Evolutionary conservation across 2,797 vertebrate genomes (phyloP), one percentile per base, ranked within the genome.

Genomic region (Rhincodon typus): DNA sequence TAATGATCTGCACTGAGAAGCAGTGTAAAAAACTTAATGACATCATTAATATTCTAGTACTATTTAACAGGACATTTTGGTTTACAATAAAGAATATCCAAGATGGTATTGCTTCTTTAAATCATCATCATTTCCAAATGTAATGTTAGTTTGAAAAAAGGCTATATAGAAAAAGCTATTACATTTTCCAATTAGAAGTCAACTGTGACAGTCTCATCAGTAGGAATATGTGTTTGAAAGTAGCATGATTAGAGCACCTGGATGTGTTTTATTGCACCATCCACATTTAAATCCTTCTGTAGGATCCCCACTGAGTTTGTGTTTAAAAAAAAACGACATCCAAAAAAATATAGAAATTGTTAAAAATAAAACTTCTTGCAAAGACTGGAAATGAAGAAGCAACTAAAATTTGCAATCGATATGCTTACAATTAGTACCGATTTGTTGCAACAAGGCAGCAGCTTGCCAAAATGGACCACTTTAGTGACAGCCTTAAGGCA

Each of bases 361-460:
- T 93, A 69, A 67, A 62, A 93, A 69, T 93, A 69, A 93, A 69
- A 67, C 62, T 62, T 77, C 94, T 95, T 93, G 90, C 66, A 69
- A 93, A 93, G n/a, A n/a, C 66, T 93, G 90, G 90, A 69, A 93
- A 93, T 69, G 42, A 88, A 88, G 90, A 93, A 38, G 88, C 57
- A 90, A 34, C n/a, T 72, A 30, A 69, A 42, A 27, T 23, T 94
- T 94, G 70, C 94, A 72, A 95, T 77, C 46, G 42, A 95, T 95
- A 27, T 50, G 70, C 74, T 30, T 94, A 46, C 66, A 69, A 67
- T 50, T 95, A 77, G 94, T 95, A 95, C 70, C 46, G 46, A 95
- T 95, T 74, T 95, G 70, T 95, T 72, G 94, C 74, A 74, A 95
- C 94, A 95, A 95, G 94, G 94, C 94, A 95, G 94, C 94, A 95